Percentiles rank a stretch among this genome's conserved stretches.
Conservation (phyloP, 1,140 invertebrate genomes). For the Muscidifurax raptorellus region DNA sequence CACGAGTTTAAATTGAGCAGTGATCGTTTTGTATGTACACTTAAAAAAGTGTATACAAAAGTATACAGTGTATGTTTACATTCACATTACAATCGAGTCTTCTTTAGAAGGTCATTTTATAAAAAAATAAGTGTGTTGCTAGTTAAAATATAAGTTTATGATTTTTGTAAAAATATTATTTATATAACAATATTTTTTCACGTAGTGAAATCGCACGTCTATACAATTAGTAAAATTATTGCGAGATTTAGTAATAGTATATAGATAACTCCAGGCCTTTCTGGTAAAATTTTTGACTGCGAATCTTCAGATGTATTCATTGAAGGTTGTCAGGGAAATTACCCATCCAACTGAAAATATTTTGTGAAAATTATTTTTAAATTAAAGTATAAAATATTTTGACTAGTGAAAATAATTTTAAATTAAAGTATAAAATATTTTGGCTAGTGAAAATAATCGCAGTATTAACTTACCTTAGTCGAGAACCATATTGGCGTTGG, state of each 20-base stretch:
- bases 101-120: conserved; percentile 63
- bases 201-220: too few relatives aligned
- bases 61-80: too few relatives aligned
- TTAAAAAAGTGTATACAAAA: too few relatives aligned
- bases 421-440: not conserved
- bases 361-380: not conserved
- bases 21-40: too few relatives aligned
- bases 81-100: too few relatives aligned
- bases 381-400: not conserved
- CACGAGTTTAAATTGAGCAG: too few relatives aligned
- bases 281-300: conserved; percentile 54
- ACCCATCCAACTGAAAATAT: not conserved
- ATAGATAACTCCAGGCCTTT: conserved; percentile 57
- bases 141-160: too few relatives aligned
- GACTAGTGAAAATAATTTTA: not conserved
- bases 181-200: too few relatives aligned
- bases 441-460: not conserved
- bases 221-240: too few relatives aligned
- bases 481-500: conserved; percentile 67
- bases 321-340: conserved; percentile 1
- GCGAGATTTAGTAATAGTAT: too few relatives aligned
- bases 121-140: too few relatives aligned
- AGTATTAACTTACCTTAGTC: not conserved
- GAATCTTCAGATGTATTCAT: not conserved
- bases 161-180: too few relatives aligned